These are phyloP conservation scores for Strigops habroptila DNA, from an alignment of 2,113 vertebrate genomes.

Conservation along the genomic window DNA sequence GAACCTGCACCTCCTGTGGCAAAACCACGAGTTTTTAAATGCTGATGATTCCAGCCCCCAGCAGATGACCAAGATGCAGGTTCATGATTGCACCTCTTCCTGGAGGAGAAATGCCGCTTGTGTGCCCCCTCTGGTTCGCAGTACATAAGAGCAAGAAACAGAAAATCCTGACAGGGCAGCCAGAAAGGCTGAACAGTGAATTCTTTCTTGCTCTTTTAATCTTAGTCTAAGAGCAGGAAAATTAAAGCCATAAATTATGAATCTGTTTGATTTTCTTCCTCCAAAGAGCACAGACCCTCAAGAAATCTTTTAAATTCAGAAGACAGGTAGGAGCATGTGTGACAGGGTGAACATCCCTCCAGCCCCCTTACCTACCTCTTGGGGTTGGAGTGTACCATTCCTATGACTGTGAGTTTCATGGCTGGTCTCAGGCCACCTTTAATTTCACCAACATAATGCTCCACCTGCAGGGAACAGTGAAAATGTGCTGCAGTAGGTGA, in stretches of 20 bases:
- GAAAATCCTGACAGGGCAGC: not conserved
- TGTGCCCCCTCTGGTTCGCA: not conserved
- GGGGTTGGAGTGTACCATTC: constrained; percentile 60
- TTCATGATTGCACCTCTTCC: not conserved
- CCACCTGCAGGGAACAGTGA: constrained; percentile 43
- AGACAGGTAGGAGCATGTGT: not conserved
- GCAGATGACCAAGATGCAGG: not conserved
- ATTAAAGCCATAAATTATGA: not conserved
- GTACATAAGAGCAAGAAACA: not conserved
- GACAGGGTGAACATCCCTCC: not conserved
- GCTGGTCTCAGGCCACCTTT: constrained; percentile 72
- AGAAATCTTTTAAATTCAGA: not conserved
- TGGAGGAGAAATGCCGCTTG: not conserved
- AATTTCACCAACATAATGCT: constrained; percentile 69
- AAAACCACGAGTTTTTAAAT: not conserved
- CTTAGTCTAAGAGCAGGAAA: not conserved
- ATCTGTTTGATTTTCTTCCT: not conserved
- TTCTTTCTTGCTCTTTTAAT: not conserved
- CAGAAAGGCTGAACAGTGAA: not conserved
- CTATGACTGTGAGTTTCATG: constrained; percentile 71
- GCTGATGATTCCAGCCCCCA: not conserved
- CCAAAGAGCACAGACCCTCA: not conserved
- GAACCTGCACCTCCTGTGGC: not conserved
- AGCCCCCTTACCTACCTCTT: constrained; percentile 59
- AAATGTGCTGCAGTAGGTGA: not conserved